Conservation (phyloP, 1,140 invertebrate species). For the Wiebesia pumilae region DNA sequence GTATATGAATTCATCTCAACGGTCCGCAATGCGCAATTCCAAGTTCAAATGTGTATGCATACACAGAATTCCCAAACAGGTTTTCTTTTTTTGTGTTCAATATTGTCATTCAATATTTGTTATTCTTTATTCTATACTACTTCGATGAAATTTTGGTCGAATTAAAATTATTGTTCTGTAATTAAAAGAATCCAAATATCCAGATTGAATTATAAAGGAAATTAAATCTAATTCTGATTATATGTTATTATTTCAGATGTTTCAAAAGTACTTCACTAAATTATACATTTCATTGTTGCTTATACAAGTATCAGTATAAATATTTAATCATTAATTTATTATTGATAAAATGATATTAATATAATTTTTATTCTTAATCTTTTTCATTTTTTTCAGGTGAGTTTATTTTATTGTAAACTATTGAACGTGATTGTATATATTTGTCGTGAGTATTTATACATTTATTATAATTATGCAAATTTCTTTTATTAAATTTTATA, state of each 20-base stretch:
- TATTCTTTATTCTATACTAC: neutral
- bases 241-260: neutral
- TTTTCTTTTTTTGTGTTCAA: conserved; percentile 46
- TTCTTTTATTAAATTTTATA: too few species aligned
- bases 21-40: conserved; percentile 73
- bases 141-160: neutral
- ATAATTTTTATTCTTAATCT: too few species aligned
- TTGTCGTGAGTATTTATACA: neutral
- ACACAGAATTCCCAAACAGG: conserved; percentile 61
- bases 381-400: conserved; percentile 60
- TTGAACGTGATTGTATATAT: neutral
- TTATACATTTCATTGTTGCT: neutral
- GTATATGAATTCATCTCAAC: conserved; percentile 69
- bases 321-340: neutral
- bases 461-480: neutral
- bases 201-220: neutral
- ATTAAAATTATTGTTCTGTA: neutral
- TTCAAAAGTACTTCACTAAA: neutral
- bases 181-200: neutral
- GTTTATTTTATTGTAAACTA: conserved; percentile 29
- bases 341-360: neutral
- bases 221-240: neutral
- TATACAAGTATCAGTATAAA: neutral
- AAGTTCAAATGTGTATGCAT: conserved; percentile 62
- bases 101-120: neutral